Evolutionary conservation across 1,140 invertebrate species (phyloP), one percentile per base, ranked within the genome.

Genomic region (Paraescarpia echinospica): DNA sequence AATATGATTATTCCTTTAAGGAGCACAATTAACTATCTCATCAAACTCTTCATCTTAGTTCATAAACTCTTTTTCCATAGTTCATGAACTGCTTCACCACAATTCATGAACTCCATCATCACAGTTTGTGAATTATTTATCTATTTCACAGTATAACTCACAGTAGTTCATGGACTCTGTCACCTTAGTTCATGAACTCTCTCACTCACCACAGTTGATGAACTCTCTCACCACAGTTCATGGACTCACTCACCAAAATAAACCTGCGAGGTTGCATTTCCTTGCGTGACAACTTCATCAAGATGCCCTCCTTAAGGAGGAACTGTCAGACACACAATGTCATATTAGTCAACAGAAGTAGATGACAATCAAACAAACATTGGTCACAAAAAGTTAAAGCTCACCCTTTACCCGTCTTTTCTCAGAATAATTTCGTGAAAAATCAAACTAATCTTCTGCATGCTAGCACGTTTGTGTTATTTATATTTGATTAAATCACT

Each of bases 291-390:
- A 97, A 96, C 96, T 97, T 98, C 96, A 95, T 96, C 92, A 97
- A 96, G 96, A 97, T 97, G 89, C 97, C 97, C 95, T 97, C 97
- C 94, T 97, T 97, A 9, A 98, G 95, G 93, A 98, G 96, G 93
- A 96, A 96, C 94, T 97, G 96, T 77, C 59, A 77, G 4, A 41
- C 59, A 77, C 9, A 6, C 59, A 77, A 77, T 77, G 59, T 77
- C 59, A 77, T 27, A 4, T 77, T 22, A 77, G 2, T 27, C 59
- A 77, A 77, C 27, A 22, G 59, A 77, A 77, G 59, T 18, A 77
- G 59, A 31, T 77, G 59, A 77, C 22, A 18, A 27, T 22, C 2
- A 27, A 31, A 77, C 59, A 77, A 4, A 77, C 59, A 27, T 12
- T 14, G 59, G 8, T 77, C 59, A 77, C 27, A 18, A 27, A 77